phyloP scores from a whole-genome alignment of 2,888 invertebrate genomes.

The Diachrysia chrysitis region DNA sequence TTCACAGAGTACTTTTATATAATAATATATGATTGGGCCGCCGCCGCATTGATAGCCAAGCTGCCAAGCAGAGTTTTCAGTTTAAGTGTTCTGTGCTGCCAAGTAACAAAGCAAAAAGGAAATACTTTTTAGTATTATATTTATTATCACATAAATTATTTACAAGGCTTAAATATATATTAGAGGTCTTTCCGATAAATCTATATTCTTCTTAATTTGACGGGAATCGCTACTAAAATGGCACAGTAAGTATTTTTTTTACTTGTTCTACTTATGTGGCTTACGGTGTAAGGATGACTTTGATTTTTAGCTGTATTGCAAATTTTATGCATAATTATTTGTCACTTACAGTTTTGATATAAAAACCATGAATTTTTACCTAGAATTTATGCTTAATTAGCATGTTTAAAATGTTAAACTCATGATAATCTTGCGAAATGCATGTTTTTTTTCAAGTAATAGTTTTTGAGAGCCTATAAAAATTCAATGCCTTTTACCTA shows the following conservation, averaged over 20 bases:
- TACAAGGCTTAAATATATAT: background rate
- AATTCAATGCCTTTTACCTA: no score
- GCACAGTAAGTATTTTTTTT: conserved; percentile 1
- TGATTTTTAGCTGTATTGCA: conserved; percentile 1
- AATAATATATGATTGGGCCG: no score
- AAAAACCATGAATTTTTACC: background rate
- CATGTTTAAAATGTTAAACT: background rate
- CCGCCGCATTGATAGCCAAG: no score
- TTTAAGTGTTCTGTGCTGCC: no score
- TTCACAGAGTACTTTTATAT: no score
- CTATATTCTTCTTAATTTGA: background rate
- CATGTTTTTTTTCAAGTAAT: no score
- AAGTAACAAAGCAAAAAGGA: no score
- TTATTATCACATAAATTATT: no score
- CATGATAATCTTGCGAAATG: background rate
- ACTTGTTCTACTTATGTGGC: background rate
- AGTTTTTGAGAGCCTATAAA: no score
- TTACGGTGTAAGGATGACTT: background rate
- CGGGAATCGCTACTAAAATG: background rate
- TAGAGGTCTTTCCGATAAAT: background rate
- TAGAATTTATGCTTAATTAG: background rate
- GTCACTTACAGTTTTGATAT: background rate
- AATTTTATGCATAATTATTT: no score
- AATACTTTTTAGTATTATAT: background rate
- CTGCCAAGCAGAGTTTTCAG: no score